Conservation (phyloP, 2,113 vertebrate genomes). For the Poecile atricapillus region DNA sequence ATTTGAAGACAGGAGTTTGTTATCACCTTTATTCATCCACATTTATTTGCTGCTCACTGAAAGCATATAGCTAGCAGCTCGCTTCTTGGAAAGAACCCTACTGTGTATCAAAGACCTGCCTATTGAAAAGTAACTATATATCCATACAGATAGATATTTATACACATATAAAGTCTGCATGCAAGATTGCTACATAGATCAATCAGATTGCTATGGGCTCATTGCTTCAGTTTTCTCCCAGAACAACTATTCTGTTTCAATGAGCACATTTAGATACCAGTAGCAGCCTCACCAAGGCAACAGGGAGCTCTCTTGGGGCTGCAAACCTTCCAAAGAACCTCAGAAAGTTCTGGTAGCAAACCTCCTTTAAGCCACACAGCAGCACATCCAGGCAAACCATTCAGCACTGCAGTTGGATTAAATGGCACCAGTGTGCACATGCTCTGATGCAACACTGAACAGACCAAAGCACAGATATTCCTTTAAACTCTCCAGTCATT, state of each 20-base stretch:
- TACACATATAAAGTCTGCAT: neutral
- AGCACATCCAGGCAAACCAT: neutral
- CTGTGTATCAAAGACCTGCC: neutral
- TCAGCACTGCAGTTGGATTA: neutral
- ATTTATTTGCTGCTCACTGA: neutral
- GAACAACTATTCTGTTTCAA: neutral
- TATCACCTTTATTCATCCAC: neutral
- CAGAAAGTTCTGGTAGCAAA: neutral
- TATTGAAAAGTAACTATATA: neutral
- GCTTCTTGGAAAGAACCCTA: neutral
- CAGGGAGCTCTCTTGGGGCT: neutral
- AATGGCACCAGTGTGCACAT: neutral
- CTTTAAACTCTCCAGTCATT: neutral
- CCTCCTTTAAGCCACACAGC: neutral
- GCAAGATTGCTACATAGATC: neutral
- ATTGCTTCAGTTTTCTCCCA: neutral
- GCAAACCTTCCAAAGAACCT: neutral
- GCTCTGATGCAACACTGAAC: neutral
- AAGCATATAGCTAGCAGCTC: neutral
- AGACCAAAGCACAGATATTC: neutral
- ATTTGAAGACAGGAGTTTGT: neutral
- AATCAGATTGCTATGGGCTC: neutral
- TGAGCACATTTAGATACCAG: neutral
- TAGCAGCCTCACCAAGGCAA: neutral
- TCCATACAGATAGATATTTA: neutral